These are phyloP conservation scores for Malurus alboscapulatus DNA, from an alignment of 2,113 vertebrate genomes.

Conservation along the genomic window DNA sequence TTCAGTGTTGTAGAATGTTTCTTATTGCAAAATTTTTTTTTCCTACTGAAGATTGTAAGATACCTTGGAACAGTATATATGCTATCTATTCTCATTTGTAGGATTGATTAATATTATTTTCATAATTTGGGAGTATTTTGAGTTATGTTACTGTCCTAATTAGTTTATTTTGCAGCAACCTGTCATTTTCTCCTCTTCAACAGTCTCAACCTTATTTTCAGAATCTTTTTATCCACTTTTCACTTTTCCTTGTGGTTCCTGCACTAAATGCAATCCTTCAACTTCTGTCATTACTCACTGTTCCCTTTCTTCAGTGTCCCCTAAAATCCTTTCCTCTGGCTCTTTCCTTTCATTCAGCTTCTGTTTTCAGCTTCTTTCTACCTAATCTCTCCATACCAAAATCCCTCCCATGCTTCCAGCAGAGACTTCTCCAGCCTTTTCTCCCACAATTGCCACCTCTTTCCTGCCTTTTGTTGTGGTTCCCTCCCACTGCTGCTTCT, in stretches of 20 bases:
- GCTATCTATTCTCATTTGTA: not conserved
- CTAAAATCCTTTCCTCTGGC: not conserved
- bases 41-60: not conserved
- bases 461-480: conserved; percentile 15
- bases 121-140: not conserved
- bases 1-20: not conserved
- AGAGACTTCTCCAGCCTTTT: not conserved
- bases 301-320: not conserved
- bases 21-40: not conserved
- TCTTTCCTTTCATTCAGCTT: not conserved
- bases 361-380: not conserved
- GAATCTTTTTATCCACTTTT: not conserved
- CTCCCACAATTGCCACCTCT: not conserved
- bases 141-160: not conserved
- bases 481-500: not conserved
- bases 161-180: not conserved
- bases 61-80: not conserved
- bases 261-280: not conserved
- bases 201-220: not conserved
- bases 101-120: not conserved
- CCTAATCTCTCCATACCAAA: not conserved
- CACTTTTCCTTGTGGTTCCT: not conserved
- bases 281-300: not conserved
- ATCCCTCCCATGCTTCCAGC: not conserved
- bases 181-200: not conserved